These are phyloP conservation scores for Crambe crambe DNA, from an alignment of 37 sponge, comb jelly and placozoan species.

Conservation along the genomic window DNA sequence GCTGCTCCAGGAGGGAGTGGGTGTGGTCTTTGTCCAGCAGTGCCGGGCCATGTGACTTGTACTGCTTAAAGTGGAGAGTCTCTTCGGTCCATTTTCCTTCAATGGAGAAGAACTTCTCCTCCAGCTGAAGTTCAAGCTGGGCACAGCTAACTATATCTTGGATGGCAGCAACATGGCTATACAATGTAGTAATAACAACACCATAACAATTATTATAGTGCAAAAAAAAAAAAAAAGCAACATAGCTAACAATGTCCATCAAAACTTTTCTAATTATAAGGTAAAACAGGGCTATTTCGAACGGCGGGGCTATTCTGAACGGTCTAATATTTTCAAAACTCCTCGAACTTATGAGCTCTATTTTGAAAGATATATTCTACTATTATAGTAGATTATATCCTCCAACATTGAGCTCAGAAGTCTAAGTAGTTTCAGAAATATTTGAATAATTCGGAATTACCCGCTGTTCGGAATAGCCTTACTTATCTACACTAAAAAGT, in stretches of 20 bases:
- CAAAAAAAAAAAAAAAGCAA: background rate
- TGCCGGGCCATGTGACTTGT: slow-evolving; percentile 63
- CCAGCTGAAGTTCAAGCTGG: slow-evolving; percentile 64
- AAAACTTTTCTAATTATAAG: no score
- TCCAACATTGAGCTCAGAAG: no score
- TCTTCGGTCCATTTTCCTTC: slow-evolving; percentile 92
- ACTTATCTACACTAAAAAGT: no score
- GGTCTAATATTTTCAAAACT: no score
- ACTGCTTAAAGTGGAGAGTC: slow-evolving; percentile 63
- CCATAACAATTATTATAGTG: background rate
- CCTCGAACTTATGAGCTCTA: no score
- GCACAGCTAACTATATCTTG: slow-evolving; percentile 70
- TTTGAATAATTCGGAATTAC: no score
- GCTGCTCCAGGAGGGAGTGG: slow-evolving; percentile 78
- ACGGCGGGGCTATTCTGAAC: no score
- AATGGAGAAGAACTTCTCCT: slow-evolving; percentile 57
- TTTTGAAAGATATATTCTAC: no score
- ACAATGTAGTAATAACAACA: background rate
- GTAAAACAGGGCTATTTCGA: no score
- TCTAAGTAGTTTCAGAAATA: no score
- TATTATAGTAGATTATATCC: no score
- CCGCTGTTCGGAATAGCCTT: no score
- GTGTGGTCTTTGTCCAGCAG: slow-evolving; percentile 65
- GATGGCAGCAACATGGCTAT: slow-evolving; percentile 57
- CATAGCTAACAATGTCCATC: background rate